Conservation (phyloP, 1,140 invertebrate genomes). For the Psilanteris sp. region DNA sequence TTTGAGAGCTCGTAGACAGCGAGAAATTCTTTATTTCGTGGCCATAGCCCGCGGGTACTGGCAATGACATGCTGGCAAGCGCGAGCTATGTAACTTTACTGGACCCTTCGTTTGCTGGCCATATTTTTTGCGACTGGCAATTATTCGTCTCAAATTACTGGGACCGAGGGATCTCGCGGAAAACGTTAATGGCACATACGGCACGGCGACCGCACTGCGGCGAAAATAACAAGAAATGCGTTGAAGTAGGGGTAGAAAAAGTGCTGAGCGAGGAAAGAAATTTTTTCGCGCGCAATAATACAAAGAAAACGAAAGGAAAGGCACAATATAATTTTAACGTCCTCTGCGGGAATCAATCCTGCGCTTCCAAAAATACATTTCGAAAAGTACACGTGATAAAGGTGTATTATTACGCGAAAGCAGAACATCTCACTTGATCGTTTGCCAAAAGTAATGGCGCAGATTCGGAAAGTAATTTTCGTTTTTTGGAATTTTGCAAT, state of each 20-base stretch:
- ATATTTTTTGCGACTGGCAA: conserved; percentile 74
- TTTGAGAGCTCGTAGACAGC: conserved; percentile 50
- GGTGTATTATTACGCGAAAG: conserved; percentile 8
- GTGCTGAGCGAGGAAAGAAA: conserved; percentile 8
- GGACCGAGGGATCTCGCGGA: conserved; percentile 65
- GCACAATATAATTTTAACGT: conserved; percentile 9
- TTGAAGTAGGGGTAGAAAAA: conserved; percentile 31
- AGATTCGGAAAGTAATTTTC: not conserved
- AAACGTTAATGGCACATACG: conserved; percentile 67
- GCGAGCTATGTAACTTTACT: conserved; percentile 68
- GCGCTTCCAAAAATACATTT: conserved; percentile 9
- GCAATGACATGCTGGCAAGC: conserved; percentile 74
- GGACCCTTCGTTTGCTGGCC: conserved; percentile 66
- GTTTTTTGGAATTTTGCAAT: conserved; percentile 13
- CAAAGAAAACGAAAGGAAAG: conserved; percentile 11
- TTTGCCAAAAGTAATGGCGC: conserved; percentile 10
- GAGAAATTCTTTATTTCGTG: conserved; percentile 59
- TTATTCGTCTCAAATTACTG: conserved; percentile 75
- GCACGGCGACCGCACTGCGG: conserved; percentile 27
- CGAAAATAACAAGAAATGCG: conserved; percentile 50
- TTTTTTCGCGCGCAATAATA: conserved; percentile 17
- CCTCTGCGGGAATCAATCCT: not conserved
- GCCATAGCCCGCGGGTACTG: conserved; percentile 65
- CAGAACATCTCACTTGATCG: not conserved
- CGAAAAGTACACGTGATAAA: not conserved